phyloP scores from a whole-genome alignment of 2,113 vertebrate genomes.

The Ptilorrhoa leucosticta region DNA sequence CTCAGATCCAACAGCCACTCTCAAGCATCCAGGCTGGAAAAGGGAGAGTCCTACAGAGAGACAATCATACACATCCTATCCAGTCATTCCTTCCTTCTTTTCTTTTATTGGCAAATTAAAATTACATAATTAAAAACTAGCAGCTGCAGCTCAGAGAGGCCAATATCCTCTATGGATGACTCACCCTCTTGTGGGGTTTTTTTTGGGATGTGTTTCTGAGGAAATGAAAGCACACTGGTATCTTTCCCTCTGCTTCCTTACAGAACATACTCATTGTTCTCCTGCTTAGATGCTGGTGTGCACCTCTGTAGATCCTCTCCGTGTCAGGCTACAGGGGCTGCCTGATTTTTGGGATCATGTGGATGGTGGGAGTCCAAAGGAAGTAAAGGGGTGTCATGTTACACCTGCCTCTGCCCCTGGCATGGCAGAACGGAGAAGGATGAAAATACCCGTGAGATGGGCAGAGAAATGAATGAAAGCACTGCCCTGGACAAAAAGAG shows the following conservation, averaged over 20 bases:
- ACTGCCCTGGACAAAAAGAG: not conserved
- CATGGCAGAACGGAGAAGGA: not conserved
- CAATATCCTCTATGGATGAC: not conserved
- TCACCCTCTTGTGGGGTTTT: not conserved
- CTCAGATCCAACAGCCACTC: not conserved
- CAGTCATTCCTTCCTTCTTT: not conserved
- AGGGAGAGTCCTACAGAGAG: not conserved
- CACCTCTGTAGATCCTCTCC: not conserved
- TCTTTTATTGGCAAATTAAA: not conserved
- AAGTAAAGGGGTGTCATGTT: not conserved
- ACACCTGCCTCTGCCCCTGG: not conserved
- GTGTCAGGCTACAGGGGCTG: not conserved
- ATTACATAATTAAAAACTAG: not conserved
- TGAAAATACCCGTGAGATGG: not conserved
- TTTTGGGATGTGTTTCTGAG: not conserved
- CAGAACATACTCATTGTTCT: not conserved
- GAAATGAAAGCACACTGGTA: conserved; percentile 10
- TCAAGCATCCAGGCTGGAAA: not conserved
- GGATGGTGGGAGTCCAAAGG: not conserved
- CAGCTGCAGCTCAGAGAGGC: not conserved
- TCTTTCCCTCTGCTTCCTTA: not conserved
- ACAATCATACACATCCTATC: not conserved
- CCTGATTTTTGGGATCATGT: not conserved
- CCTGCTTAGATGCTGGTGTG: not conserved
- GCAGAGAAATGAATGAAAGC: not conserved